Conservation (phyloP, 2,113 vertebrate genomes). For the Ancistrus triradiatus region DNA sequence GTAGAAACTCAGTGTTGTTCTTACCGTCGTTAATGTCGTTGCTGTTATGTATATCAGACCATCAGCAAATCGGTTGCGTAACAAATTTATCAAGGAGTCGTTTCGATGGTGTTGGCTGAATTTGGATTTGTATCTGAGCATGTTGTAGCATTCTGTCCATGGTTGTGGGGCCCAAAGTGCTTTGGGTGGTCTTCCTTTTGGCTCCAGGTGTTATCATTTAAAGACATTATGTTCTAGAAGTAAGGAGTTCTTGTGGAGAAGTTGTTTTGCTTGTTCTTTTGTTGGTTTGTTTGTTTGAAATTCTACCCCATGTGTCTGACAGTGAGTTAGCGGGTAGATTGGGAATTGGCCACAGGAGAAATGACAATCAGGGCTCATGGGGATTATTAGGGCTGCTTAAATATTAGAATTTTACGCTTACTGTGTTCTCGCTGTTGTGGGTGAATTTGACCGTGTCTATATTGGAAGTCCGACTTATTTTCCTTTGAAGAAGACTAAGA, state of each 20-base stretch:
- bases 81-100: constrained; percentile 37
- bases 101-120: constrained; percentile 20
- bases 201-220: constrained; percentile 18
- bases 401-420: constrained; percentile 57
- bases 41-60: constrained; percentile 62
- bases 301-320: constrained; percentile 20
- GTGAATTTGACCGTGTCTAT: constrained; percentile 54
- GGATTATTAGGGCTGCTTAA: constrained; percentile 17
- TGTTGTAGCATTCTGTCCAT: constrained; percentile 34
- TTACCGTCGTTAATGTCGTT: constrained; percentile 62
- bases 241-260: constrained; percentile 18
- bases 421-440: constrained; percentile 60
- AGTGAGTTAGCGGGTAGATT: constrained; percentile 2
- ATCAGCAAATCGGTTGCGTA: constrained; percentile 53
- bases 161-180: constrained; percentile 33
- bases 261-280: neutral
- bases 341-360: constrained; percentile 30
- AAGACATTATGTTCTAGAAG: neutral
- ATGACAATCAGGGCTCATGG: constrained; percentile 60
- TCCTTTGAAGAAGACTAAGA: constrained; percentile 35
- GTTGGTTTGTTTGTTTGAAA: constrained; percentile 1
- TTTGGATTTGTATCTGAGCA: constrained; percentile 21
- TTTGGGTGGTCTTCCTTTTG: constrained; percentile 30
- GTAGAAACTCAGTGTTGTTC: constrained; percentile 61
- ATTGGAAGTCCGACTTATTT: constrained; percentile 37